Percentiles rank a stretch among this genome's conserved stretches.
These are phyloP conservation scores for Archivesica marissinica DNA, from an alignment of 1,140 invertebrate genomes.

Conservation along the genomic window DNA sequence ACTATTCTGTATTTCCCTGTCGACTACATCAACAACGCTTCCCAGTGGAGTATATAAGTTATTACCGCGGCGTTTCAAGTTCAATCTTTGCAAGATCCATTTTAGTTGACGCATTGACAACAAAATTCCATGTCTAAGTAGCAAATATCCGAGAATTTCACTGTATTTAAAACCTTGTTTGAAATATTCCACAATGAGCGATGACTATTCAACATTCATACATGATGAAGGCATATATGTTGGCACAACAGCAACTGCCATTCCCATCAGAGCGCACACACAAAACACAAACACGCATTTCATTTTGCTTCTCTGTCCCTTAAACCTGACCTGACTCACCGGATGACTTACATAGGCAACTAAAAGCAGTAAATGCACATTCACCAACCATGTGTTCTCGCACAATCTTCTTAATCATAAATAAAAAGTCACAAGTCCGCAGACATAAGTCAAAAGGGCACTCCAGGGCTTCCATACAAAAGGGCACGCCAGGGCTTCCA, in stretches of 20 bases:
- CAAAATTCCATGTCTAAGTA: constrained; percentile 2
- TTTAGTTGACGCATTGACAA: background rate
- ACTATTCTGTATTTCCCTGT: background rate
- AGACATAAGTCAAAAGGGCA: no score
- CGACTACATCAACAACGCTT: constrained; percentile 12
- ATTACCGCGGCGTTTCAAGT: constrained; percentile 12
- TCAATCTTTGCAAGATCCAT: background rate
- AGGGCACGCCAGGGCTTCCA: no score
- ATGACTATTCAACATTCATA: background rate
- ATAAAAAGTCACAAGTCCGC: no score
- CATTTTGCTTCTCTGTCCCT: background rate
- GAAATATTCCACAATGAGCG: background rate
- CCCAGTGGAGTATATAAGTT: constrained; percentile 1
- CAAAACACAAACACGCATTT: background rate
- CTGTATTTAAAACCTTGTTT: background rate
- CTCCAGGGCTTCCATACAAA: no score
- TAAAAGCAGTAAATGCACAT: no score
- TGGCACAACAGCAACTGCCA: background rate
- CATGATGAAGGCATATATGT: background rate
- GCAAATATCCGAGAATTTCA: constrained; percentile 26
- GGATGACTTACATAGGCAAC: no score
- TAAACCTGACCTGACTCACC: no score
- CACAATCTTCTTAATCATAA: no score
- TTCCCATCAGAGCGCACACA: background rate
- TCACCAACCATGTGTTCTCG: no score